Conservation (phyloP, 1,140 invertebrate species). For the Heliconius himera region DNA sequence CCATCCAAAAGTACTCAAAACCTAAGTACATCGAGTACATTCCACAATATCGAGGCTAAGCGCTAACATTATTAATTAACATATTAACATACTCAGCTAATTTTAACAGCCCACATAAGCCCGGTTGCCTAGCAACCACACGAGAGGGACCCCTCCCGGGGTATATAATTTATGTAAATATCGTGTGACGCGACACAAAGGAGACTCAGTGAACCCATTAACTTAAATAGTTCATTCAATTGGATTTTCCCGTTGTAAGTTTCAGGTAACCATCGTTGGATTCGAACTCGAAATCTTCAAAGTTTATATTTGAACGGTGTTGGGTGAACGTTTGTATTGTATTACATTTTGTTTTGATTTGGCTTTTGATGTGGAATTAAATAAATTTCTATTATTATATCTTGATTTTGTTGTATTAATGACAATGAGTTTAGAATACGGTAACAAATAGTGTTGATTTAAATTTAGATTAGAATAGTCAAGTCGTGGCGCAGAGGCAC, state of each 20-base stretch:
- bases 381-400: not conserved
- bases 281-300: constrained; percentile 28
- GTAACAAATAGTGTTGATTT: too few relatives aligned
- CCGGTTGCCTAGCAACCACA: constrained; percentile 17
- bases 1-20: not conserved
- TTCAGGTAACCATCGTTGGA: constrained; percentile 32
- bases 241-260: constrained; percentile 29
- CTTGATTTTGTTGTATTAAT: not conserved
- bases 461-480: too few relatives aligned
- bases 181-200: constrained; percentile 30
- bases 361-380: not conserved
- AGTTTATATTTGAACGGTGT: constrained; percentile 24
- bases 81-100: constrained; percentile 16
- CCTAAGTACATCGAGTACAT: not conserved
- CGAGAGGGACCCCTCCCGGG: constrained; percentile 28
- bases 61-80: not conserved
- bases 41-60: not conserved
- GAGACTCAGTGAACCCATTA: constrained; percentile 34
- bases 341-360: constrained; percentile 4
- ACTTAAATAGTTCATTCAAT: constrained; percentile 39
- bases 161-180: constrained; percentile 35
- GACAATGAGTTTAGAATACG: too few relatives aligned
- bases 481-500: too few relatives aligned
- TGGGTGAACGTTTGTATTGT: constrained; percentile 25
- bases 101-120: constrained; percentile 23